Evolutionary conservation across 2,113 vertebrate species (phyloP), one percentile per base, ranked within the genome.

Genomic region (Spea multiplicata): DNA sequence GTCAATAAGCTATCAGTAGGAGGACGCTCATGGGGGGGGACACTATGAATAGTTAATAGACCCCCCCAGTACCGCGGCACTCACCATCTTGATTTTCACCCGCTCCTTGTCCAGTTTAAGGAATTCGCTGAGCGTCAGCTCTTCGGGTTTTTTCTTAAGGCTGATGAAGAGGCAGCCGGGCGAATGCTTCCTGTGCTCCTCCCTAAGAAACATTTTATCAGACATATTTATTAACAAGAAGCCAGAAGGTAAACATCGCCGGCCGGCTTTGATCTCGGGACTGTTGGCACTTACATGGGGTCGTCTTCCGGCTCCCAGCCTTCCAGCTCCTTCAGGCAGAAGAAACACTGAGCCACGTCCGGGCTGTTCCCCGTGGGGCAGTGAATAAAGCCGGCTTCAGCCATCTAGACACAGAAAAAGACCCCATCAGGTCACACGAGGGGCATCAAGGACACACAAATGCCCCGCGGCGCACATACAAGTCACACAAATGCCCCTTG

Each of bases 251-350:
- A 30, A 30, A 30, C 30, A 30, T 1, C n/a, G n/a, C n/a, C n/a
- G n/a, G n/a, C n/a, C 14, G 7, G 8, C 6, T 46, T 2, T 16
- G 30, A 30, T 30, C 30, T 30, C 30, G 30, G 30, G 59, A 10
- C 8, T 0, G 6, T 46, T 13, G 68, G n/a, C 9, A 90, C 95
- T 95, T 86, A 98, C 96, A 90, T 47, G 0, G 97, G 95, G 77
- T 96, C 93, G 50, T 98, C 96, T 2, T 97, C 93, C 0, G 97
- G 96, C 81, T 97, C 95, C 96, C 96, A 98, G 62, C 97, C 96
- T 80, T 98, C 96, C 85, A 98, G 87, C 85, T 98, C 96, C 86
- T 98, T 98, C 73, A 94, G 89, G 87, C 97, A 98, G 87, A 96
- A 97, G 88, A 98, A 97, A 70, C 97, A 98, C 86, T 93, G 95